Evolutionary conservation across 2,797 vertebrate species (phyloP).

Genomic region (Sphenopsis melanotis): DNA sequence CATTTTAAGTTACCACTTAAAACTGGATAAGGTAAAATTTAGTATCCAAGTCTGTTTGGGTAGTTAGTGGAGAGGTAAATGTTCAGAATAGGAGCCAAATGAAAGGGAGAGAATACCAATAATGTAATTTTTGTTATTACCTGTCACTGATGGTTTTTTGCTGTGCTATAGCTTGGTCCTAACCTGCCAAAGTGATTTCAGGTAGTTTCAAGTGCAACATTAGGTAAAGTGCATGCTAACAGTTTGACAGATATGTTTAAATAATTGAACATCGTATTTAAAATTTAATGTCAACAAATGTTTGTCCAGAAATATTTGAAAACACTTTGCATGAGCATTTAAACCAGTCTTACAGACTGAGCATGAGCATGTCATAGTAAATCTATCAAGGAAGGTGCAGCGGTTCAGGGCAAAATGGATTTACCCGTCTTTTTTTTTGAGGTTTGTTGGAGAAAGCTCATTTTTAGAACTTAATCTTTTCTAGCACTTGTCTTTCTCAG

Average conservation of each 20-base stretch:
- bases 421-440: neutral
- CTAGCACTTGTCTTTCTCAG: neutral
- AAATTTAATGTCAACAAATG: slow-evolving; percentile 21
- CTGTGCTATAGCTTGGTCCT: neutral
- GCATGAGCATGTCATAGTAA: neutral
- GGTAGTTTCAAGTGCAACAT: neutral
- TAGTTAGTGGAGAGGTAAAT: neutral
- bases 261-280: slow-evolving; percentile 1
- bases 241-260: neutral
- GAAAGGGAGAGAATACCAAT: neutral
- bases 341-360: neutral
- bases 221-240: neutral
- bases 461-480: slow-evolving; percentile 7
- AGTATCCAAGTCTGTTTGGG: neutral
- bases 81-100: neutral
- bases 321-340: neutral
- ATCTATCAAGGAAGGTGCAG: neutral
- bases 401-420: neutral
- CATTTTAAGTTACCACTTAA: neutral
- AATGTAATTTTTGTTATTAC: neutral
- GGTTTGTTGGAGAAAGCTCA: neutral
- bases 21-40: neutral
- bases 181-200: neutral
- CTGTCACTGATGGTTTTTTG: neutral
- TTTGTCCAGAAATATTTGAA: neutral